These are phyloP conservation scores for Tricholaema leucomelas DNA, from an alignment of 2,113 vertebrate species.

Conservation along the genomic window DNA sequence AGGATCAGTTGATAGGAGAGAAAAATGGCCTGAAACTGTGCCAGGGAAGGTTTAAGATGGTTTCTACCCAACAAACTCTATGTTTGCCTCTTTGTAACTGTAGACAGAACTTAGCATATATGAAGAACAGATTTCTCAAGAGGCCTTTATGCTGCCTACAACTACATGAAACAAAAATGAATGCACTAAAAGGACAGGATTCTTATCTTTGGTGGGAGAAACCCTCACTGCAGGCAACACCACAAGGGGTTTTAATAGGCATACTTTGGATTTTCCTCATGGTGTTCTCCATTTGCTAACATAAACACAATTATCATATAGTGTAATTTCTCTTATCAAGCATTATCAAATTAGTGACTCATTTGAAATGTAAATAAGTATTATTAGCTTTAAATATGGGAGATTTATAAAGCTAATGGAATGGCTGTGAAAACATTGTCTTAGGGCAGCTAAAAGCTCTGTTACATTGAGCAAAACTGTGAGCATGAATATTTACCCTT, in stretches of 20 bases:
- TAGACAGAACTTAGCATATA: background rate
- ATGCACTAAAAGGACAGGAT: background rate
- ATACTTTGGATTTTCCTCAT: background rate
- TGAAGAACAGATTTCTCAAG: background rate
- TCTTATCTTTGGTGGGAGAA: background rate
- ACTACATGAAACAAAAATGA: background rate
- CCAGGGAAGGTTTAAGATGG: no score
- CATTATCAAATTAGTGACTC: slow-evolving; percentile 23
- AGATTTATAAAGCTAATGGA: slow-evolving; percentile 43
- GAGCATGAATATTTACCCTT: slow-evolving; percentile 55
- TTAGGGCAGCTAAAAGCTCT: background rate
- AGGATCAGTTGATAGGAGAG: no score
- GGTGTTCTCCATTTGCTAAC: background rate
- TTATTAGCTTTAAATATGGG: slow-evolving; percentile 31
- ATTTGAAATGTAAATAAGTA: slow-evolving; percentile 45
- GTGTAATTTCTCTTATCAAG: slow-evolving; percentile 22
- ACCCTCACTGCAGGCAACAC: background rate
- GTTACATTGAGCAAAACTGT: slow-evolving; percentile 19
- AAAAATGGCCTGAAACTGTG: no score
- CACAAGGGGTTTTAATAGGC: background rate
- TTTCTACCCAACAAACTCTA: background rate
- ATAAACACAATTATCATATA: background rate
- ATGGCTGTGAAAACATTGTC: slow-evolving; percentile 20
- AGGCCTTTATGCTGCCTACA: background rate
- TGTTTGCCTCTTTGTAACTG: background rate